A percentile compares a stretch with the other conserved stretches of the same genome.
These are phyloP conservation scores for Serinus canaria DNA, from an alignment of 2,113 vertebrate species.

Conservation along the genomic window DNA sequence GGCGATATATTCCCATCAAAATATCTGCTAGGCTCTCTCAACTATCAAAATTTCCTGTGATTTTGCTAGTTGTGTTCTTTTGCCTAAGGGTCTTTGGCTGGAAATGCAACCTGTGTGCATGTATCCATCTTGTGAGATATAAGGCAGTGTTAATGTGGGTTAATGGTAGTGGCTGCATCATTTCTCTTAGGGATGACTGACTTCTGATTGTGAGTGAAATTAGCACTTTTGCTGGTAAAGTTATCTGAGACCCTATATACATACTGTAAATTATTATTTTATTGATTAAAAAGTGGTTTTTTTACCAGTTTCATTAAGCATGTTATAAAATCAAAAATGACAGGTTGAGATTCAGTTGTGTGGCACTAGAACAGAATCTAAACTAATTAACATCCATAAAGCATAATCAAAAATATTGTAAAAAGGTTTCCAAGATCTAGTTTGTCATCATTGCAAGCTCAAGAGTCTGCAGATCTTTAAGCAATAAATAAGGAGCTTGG, in stretches of 20 bases:
- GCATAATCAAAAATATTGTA: not conserved
- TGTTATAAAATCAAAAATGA: not conserved
- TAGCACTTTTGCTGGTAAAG: not conserved
- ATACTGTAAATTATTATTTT: not conserved
- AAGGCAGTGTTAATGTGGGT: not conserved
- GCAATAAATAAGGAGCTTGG: not conserved
- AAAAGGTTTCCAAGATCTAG: not conserved
- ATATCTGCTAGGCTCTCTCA: not conserved
- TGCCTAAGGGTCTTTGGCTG: not conserved
- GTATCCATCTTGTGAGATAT: not conserved
- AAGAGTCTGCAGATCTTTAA: not conserved
- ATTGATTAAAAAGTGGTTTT: not conserved
- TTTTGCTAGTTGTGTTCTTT: not conserved
- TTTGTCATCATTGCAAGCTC: not conserved
- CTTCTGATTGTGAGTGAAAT: not conserved
- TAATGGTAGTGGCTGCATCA: not conserved
- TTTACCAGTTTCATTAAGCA: not conserved
- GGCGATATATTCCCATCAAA: not conserved
- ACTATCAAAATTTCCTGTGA: not conserved
- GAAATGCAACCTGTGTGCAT: not conserved
- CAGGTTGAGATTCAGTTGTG: not conserved
- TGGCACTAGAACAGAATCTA: not conserved
- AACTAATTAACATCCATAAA: not conserved
- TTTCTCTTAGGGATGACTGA: not conserved
- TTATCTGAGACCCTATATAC: not conserved